Conservation (phyloP, 2,113 vertebrate genomes). For the Tragulus kanchil region DNA sequence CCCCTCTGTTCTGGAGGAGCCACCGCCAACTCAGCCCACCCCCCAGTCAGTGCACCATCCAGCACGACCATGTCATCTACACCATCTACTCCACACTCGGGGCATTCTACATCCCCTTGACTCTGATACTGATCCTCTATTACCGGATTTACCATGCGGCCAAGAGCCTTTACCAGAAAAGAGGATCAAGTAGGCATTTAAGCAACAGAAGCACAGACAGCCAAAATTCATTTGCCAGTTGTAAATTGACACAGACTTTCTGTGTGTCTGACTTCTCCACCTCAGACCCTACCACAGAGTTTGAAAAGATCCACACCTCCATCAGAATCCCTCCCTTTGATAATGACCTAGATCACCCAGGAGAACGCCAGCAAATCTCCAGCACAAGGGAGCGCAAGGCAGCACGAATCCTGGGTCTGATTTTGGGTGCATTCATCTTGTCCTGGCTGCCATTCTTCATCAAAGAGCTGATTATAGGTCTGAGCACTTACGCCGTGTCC, state of each 20-base stretch:
- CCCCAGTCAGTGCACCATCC: conserved; percentile 89
- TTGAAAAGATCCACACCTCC: conserved; percentile 86
- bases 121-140: conserved; percentile 94
- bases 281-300: conserved; percentile 89
- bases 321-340: conserved; percentile 88
- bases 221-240: conserved; percentile 92
- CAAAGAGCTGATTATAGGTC: conserved; percentile 93
- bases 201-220: conserved; percentile 92
- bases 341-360: conserved; percentile 86
- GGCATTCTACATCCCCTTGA: conserved; percentile 95
- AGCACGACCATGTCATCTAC: conserved; percentile 94
- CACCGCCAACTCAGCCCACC: conserved; percentile 81
- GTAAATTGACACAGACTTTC: conserved; percentile 91
- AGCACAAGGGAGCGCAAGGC: conserved; percentile 93
- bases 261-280: conserved; percentile 92
- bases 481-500: conserved; percentile 89
- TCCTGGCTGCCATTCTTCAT: conserved; percentile 96
- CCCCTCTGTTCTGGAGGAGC: conserved; percentile 94
- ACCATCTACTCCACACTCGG: conserved; percentile 94
- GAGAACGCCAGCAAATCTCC: conserved; percentile 92
- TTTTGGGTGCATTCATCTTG: conserved; percentile 94
- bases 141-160: conserved; percentile 94
- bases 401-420: conserved; percentile 93
- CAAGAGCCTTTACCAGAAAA: conserved; percentile 94
- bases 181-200: conserved; percentile 92